phyloP scores from a whole-genome alignment of 2,888 invertebrate species.

The Autographa pulchrina region DNA sequence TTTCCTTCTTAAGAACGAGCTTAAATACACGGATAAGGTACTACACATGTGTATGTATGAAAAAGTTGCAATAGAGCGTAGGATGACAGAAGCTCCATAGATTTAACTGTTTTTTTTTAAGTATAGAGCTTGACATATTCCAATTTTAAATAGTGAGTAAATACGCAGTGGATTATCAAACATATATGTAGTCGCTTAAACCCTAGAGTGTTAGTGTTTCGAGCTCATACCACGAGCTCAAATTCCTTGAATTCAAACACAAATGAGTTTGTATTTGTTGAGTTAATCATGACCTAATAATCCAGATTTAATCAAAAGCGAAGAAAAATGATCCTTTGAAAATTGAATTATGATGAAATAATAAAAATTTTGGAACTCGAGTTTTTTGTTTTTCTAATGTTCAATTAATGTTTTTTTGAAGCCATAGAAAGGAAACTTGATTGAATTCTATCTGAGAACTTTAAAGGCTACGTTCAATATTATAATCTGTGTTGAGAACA shows the following conservation, averaged over 20 bases:
- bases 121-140: too few species aligned
- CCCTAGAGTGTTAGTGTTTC: too few species aligned
- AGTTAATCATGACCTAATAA: background rate
- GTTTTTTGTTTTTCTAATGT: background rate
- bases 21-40: too few species aligned
- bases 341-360: background rate
- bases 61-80: too few species aligned
- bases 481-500: background rate
- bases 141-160: too few species aligned
- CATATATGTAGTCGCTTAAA: too few species aligned
- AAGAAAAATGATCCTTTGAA: background rate
- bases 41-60: too few species aligned
- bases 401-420: background rate
- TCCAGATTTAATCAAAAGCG: background rate
- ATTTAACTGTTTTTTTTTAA: too few species aligned
- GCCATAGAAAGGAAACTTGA: background rate
- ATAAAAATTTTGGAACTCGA: background rate
- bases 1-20: too few species aligned
- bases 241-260: background rate
- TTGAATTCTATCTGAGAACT: background rate
- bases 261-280: background rate
- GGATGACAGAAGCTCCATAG: too few species aligned
- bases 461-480: background rate
- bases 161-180: too few species aligned
- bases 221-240: background rate